Evolutionary conservation across 2,113 vertebrate species (phyloP).

Genomic region (Myodes glareolus): DNA sequence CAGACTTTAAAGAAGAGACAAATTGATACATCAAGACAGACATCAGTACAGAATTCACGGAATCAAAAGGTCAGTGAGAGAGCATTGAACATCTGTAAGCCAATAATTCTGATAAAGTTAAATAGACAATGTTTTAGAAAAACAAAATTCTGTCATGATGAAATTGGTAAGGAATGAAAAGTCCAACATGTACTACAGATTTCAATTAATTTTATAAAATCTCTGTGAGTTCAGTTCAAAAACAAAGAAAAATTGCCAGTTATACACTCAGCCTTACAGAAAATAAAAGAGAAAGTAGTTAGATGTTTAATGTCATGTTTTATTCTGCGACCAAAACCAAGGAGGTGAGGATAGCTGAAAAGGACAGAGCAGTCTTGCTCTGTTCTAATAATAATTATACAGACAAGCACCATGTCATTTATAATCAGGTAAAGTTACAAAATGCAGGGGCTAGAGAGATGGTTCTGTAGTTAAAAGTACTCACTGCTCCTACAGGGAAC

Average conservation of each 20-base stretch:
- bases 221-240: not conserved
- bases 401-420: not conserved
- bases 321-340: not conserved
- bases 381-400: not conserved
- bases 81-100: not conserved
- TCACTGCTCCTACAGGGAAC: too few species aligned
- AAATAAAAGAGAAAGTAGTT: not conserved
- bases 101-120: not conserved
- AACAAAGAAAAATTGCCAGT: not conserved
- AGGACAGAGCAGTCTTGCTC: not conserved
- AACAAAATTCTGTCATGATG: not conserved
- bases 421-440: not conserved
- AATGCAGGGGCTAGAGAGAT: not conserved
- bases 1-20: conserved; percentile 8
- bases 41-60: not conserved
- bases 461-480: too few species aligned
- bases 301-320: not conserved
- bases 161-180: not conserved
- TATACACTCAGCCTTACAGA: not conserved
- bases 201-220: not conserved
- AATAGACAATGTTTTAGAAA: conserved; percentile 1
- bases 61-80: not conserved
- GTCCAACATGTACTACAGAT: not conserved
- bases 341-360: not conserved
- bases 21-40: not conserved